Base-by-base conservation (phyloP, 2,113 vertebrate species). In the Dermatemys mawii region DNA sequence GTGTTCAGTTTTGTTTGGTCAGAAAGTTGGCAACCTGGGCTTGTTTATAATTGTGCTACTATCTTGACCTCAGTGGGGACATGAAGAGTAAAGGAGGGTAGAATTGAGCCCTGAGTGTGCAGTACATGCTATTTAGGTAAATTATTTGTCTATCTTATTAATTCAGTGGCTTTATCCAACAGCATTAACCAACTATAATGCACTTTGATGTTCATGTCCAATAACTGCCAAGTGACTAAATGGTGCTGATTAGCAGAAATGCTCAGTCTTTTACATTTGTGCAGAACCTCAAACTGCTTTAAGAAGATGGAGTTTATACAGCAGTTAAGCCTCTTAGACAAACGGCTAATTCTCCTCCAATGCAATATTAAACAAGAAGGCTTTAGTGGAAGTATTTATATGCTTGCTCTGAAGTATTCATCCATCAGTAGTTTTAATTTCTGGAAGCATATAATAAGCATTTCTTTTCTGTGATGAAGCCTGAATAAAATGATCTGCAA, bases 171-270 rank as follows among this genome's bases (percentile, higher is more conserved):
- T 79, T 46, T 67, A 55, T 35, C 8, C 63, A 51, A 2, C n/a
- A 29, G 48, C 54, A 55, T 88, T 94, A 48, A 44, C 86, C 90
- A 81, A 44, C 88, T 93, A 2, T 84, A 54, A 63, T 44, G 24
- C 60, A 87, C 6, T 83, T 91, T 88, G 79, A 81, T 95, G 55
- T 93, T 94, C 89, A 55, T 54, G 79, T 90, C 87, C 95, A 95
- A 3, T 93, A 86, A 95, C 78, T 92, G 85, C 83, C 89, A 95
- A 88, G 51, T 93, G 88, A 94, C 86, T 93, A 84, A 92, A 54
- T 90, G 70, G 19, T 81, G 93, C 92, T 95, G 84, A 94, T 95
- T 90, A 96, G 85, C 89, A 94, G 85, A 94, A 92, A 89, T 13
- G 4, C 49, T 75, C 22, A 44, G 86, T 8, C 83, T 93, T 96